These are phyloP conservation scores for Saccostrea cuccullata DNA, from an alignment of 1,140 invertebrate genomes.

Conservation along the genomic window DNA sequence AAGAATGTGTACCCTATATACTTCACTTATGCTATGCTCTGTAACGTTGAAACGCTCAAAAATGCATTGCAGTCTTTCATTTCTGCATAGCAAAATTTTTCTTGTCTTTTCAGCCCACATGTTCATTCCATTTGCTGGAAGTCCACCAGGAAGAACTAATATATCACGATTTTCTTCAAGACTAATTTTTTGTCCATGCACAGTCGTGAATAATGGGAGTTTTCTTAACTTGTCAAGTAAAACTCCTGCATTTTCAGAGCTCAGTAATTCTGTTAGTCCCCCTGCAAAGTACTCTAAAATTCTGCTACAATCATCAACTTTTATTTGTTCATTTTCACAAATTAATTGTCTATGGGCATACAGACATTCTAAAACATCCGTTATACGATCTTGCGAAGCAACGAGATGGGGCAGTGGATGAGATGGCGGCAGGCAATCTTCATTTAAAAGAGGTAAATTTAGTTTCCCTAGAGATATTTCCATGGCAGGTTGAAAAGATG, in stretches of 20 bases:
- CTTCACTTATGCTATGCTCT: neutral
- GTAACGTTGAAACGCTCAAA: conserved; percentile 3
- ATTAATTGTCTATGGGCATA: conserved; percentile 20
- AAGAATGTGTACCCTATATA: neutral
- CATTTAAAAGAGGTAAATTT: neutral
- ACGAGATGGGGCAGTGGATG: neutral
- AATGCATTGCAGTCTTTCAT: neutral
- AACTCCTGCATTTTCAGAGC: neutral
- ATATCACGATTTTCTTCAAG: conserved; percentile 20
- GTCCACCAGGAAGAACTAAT: neutral
- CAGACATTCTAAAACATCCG: conserved; percentile 16
- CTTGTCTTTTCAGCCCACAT: neutral
- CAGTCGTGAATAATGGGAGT: neutral
- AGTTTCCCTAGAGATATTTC: neutral
- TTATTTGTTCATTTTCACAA: neutral
- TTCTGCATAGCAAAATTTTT: conserved; percentile 1
- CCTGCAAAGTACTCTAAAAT: neutral
- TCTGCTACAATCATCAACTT: neutral
- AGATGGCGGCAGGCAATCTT: neutral
- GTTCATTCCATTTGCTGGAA: conserved; percentile 23
- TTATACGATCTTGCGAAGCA: conserved; percentile 2
- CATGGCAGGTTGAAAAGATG: conserved; percentile 1
- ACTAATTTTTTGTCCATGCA: neutral
- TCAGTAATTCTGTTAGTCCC: neutral
- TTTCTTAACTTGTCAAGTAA: neutral